Evolutionary conservation across 2,113 vertebrate genomes (phyloP).

Genomic region (Boulengeromyrus knoepffleri): DNA sequence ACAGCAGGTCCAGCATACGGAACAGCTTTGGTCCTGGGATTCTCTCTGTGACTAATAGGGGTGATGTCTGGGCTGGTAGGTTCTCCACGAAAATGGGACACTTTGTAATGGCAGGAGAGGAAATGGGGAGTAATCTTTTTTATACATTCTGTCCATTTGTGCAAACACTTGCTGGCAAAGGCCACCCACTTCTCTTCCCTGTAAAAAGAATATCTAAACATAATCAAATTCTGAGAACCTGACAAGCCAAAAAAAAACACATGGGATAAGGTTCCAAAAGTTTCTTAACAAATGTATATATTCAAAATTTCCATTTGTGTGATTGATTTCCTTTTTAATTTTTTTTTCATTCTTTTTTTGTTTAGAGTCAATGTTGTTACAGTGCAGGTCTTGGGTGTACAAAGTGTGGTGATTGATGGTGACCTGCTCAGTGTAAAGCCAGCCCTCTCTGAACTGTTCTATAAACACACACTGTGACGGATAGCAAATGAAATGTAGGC

Average conservation of each 20-base stretch:
- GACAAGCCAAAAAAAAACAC: background rate
- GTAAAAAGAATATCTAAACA: slow-evolving; percentile 23
- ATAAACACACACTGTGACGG: slow-evolving; percentile 30
- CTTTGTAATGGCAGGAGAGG: slow-evolving; percentile 15
- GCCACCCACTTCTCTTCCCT: slow-evolving; percentile 6
- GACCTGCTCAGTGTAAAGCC: slow-evolving; percentile 32
- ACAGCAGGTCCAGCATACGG: background rate
- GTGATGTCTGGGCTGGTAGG: slow-evolving; percentile 12
- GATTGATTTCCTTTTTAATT: slow-evolving; percentile 16
- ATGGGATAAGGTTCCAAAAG: background rate
- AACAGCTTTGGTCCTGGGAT: background rate
- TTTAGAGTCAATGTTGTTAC: background rate
- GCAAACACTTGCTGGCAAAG: slow-evolving; percentile 5
- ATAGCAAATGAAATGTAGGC: slow-evolving; percentile 31
- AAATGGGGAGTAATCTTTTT: slow-evolving; percentile 12
- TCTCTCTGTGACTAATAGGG: background rate
- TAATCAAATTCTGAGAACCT: slow-evolving; percentile 12
- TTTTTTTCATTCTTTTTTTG: slow-evolving; percentile 1
- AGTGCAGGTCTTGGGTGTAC: slow-evolving; percentile 14
- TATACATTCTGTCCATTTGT: slow-evolving; percentile 23
- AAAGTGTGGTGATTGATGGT: slow-evolving; percentile 23
- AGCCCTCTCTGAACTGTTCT: slow-evolving; percentile 17
- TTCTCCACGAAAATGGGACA: slow-evolving; percentile 22
- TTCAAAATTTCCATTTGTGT: slow-evolving; percentile 5
- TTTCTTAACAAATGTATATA: background rate